These are phyloP conservation scores for Astreopora myriophthalma DNA, from an alignment of 64 coral and sea anemone species.

Conservation along the genomic window DNA sequence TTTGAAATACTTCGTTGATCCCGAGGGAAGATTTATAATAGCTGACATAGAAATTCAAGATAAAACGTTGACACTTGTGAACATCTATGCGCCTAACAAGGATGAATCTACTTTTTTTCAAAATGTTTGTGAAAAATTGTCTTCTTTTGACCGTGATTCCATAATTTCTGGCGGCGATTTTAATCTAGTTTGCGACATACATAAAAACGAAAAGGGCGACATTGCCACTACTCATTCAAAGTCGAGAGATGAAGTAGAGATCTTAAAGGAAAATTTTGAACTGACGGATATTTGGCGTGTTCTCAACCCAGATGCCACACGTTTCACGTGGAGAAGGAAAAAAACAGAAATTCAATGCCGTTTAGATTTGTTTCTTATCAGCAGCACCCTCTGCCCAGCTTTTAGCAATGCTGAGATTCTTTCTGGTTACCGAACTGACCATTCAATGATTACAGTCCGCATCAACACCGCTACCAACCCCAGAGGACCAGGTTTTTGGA, in stretches of 20 bases:
- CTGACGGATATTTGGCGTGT: neutral
- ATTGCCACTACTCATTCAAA: too few relatives aligned
- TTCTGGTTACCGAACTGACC: neutral
- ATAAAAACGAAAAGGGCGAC: too few relatives aligned
- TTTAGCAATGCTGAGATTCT: neutral
- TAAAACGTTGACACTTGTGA: too few relatives aligned
- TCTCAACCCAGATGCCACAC: neutral
- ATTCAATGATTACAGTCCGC: neutral
- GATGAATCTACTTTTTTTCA: neutral
- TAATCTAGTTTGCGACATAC: slow-evolving; percentile 17
- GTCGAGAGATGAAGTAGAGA: neutral
- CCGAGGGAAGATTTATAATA: slow-evolving; percentile 2
- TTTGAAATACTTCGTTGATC: too few relatives aligned
- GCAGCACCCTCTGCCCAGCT: neutral
- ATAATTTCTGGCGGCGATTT: slow-evolving; percentile 8
- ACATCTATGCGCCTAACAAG: slow-evolving; percentile 2
- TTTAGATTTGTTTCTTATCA: slow-evolving; percentile 1
- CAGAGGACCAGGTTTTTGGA: neutral
- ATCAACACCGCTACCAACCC: neutral
- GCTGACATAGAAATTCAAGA: neutral
- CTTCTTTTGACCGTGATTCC: too few relatives aligned
- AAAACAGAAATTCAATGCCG: neutral
- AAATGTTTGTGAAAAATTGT: too few relatives aligned
- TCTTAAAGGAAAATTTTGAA: neutral
- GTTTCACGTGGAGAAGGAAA: neutral